Evolutionary conservation across 2,888 invertebrate species (phyloP), one percentile per base, ranked within the genome.

Genomic region (Epirrhoe alternata): DNA sequence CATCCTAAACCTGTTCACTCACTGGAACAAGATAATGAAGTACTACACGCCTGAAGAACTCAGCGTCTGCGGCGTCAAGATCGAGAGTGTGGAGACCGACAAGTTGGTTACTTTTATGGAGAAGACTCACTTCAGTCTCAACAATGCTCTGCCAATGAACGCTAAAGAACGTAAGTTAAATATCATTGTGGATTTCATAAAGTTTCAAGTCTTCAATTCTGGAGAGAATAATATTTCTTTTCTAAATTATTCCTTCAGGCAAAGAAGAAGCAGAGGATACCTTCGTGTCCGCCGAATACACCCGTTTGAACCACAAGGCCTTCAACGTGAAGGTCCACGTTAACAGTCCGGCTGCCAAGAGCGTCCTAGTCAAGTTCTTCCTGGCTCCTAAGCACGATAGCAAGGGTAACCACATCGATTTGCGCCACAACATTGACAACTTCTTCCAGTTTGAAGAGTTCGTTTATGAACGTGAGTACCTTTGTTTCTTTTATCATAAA

Each of bases 61-160:
- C 47, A 77, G 90, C 57, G 85, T 94, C 68, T 94, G 95, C 8
- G 95, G 95, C 35, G 95, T 97, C 5, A 84, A 86, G 57, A 94
- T 97, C 71, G 89, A 95, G 73, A 94, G 94, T 68, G 94, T 96
- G 33, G 93, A 95, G 7, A 93, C 95, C 65, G 95, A 95, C 76
- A 94, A 95, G 68, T 86, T 97, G 53, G 86, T 94, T 33, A 97
- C 97, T 16, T 96, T 94, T 91, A 96, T 96, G 84, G 96, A 96
- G 75, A 80, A 96, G 71, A 94, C 92, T 78, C 94, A 95, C 78
- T 82, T 95, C 62, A 95, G 96, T 77, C 89, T 96, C 8, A 94
- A 93, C 72, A 94, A 52, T 33, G 54, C 45, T 16, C 51, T 66
- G 16, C 66, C 62, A 45, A 8, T 62, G 62, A 62, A 12, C 51